Evolutionary conservation across 64 coral and sea anemone species (phyloP), one percentile per base, ranked within the genome.

Genomic region (Pachyseris speciosa): DNA sequence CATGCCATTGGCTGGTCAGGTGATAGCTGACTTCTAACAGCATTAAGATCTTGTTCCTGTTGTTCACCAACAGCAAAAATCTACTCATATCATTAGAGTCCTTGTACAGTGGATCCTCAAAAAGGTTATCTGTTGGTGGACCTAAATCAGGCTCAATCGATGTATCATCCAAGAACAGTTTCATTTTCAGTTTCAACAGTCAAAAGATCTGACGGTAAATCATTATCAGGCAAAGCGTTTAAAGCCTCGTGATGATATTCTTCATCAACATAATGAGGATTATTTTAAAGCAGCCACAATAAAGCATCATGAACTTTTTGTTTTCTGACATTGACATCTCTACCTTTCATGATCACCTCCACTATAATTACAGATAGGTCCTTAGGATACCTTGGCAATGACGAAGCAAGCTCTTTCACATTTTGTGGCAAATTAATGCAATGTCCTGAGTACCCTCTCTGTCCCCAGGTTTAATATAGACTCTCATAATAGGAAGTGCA

Each of bases 391-490:
- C 69, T 72, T 37, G 84, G 84, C 37, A 84, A 64, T 66, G 55
- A 64, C 7, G 33, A 84, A 37, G 80, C 80, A 84, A 64, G 51
- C 26, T 84, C 80, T 30, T 84, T 84, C 5, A 60, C 55, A 60
- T 78, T 84, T 66, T 84, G 58, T 19, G 80, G 80, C 34, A 84
- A 65, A 84, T 84, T 84, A 64, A 84, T 84, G 28, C 55, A 61
- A 61, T 19, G 45, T 72, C 85, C 67, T 47, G 85, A 87, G 36
- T 87, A 87, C 32, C 59, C 81, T 85, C 58, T 85, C 43, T 85
- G 81, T 41, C 81, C 81, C 81, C 81, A 52, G 81, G 81, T 85
- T 85, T 85, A 85, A 67, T 85, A 85, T 85, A 85, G 64, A 85
- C 55, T 34, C 64, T 85, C 81, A 68, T 85, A 20, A 85, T 85